Conservation (phyloP, 2,113 vertebrate genomes). For the Channa argus region DNA sequence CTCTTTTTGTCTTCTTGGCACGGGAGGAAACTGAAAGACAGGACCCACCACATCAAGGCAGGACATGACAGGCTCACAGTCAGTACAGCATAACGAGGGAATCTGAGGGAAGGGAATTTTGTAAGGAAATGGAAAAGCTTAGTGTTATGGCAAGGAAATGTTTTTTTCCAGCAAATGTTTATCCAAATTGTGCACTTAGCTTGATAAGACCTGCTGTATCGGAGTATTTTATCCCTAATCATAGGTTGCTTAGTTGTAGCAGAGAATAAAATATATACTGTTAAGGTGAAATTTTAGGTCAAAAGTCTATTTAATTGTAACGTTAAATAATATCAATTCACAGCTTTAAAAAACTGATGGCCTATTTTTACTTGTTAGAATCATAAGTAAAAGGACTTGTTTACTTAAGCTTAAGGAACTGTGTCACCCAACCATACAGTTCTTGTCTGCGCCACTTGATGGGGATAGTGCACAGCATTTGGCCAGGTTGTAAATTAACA, state of each 20-base stretch:
- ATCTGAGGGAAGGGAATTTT: slow-evolving; percentile 21
- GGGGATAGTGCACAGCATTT: slow-evolving; percentile 36
- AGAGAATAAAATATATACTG: not conserved
- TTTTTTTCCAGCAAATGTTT: slow-evolving; percentile 19
- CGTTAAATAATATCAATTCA: too few species aligned
- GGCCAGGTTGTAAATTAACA: not conserved
- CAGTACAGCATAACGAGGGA: not conserved
- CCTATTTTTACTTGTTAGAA: not conserved
- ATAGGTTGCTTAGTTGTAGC: not conserved
- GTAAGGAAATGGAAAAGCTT: not conserved
- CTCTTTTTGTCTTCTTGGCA: slow-evolving; percentile 2
- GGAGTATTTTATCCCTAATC: too few species aligned
- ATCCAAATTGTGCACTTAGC: not conserved
- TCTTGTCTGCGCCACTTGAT: slow-evolving; percentile 59
- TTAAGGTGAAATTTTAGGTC: too few species aligned
- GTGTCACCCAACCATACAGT: slow-evolving; percentile 9
- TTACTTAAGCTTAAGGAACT: not conserved
- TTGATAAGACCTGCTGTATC: not conserved
- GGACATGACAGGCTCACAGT: slow-evolving; percentile 4
- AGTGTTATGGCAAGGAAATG: slow-evolving; percentile 17
- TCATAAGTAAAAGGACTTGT: not conserved
- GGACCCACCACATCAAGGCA: not conserved
- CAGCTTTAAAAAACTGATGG: too few species aligned
- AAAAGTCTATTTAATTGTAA: too few species aligned
- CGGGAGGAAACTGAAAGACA: slow-evolving; percentile 30